Base-by-base conservation (phyloP, 2,797 vertebrate species). In the Hipposideros larvatus region DNA sequence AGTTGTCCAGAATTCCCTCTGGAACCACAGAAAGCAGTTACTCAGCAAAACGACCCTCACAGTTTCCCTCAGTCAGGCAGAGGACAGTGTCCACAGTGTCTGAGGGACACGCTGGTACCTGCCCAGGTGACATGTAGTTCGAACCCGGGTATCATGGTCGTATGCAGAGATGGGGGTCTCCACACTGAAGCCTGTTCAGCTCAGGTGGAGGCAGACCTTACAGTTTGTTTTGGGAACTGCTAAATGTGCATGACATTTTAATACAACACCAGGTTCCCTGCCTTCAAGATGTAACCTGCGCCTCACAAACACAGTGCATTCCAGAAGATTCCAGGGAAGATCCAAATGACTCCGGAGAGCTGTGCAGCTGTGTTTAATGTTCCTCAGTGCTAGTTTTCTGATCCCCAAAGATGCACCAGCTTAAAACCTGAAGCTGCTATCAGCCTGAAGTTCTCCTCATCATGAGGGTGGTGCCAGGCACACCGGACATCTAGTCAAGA, bases 21-120 rank as follows among this genome's bases (percentile, higher is more conserved):
- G 96, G 95, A 87, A 93, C 83, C 96, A 87, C 96, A 94, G 96
- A 97, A 97, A 93, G 96, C 95, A 95, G 96, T 87, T 87, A 96
- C 93, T 96, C 96, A 97, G 94, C 87, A 94, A 93, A 37, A 78
- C 21, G 79, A 95, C 75, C 87, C 77, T 97, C 96, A 90, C 94
- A 95, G 91, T 95, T 94, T 96, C 94, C 95, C 95, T 94, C 59
- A 86, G 90, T 97, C 96, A 85, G 51, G 83, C 95, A 90, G 91
- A 96, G 95, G 87, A 86, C 31, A 96, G 96, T 83, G 83, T 96
- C 97, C 77, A 87, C 31, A 93, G 95, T 86, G 90, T 95, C 97
- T 71, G 31, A 95, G 96, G 0, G 4, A 93, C 55, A 84, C 1
- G 4, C 19, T 0, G 48, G 85, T 78, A 61, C 70, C 92, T 71